Percentiles rank a stretch among this genome's conserved stretches.
Evolutionary conservation across 2,113 vertebrate genomes (phyloP).

Genomic region (Fulmarus glacialis): DNA sequence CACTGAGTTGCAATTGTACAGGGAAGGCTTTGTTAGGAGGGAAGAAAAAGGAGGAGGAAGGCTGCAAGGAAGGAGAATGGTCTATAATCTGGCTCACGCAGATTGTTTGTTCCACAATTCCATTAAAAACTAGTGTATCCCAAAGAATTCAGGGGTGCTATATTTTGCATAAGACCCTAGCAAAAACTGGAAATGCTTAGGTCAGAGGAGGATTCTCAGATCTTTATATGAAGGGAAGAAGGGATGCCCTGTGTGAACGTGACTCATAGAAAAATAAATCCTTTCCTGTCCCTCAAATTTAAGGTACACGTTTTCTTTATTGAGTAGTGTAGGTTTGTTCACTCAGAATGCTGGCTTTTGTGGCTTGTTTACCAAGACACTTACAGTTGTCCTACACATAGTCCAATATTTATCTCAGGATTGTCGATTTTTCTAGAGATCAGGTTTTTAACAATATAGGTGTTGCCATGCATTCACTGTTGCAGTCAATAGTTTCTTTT

Average conservation of each 20-base stretch:
- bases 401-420: neutral
- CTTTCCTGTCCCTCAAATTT: neutral
- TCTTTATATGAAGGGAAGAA: neutral
- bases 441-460: neutral
- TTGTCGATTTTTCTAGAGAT: neutral
- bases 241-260: rapidly evolving
- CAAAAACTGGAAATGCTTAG: neutral
- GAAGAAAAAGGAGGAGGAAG: neutral
- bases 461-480: neutral
- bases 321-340: neutral
- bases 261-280: neutral
- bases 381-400: neutral
- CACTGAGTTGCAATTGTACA: neutral
- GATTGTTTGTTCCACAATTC: neutral
- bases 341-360: neutral
- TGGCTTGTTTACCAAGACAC: neutral
- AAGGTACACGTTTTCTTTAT: neutral
- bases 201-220: neutral
- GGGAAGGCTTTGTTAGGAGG: neutral
- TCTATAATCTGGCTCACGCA: neutral
- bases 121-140: neutral
- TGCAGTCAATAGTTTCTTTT: neutral
- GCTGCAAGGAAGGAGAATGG: neutral
- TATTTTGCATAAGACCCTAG: neutral
- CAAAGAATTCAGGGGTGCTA: neutral